Conservation (phyloP, 2,888 invertebrate species). For the Acronicta alni region DNA sequence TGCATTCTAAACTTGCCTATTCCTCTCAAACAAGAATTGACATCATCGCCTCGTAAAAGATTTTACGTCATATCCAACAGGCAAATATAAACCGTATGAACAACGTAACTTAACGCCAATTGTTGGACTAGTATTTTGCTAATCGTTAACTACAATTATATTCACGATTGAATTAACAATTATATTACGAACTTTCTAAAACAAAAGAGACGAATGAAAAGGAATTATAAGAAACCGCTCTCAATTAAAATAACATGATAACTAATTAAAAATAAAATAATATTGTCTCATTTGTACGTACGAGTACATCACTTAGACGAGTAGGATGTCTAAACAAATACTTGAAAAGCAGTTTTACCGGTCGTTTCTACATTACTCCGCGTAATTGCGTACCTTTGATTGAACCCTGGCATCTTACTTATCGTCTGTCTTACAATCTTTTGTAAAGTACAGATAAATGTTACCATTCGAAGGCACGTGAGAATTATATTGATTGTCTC, state of each 20-base stretch:
- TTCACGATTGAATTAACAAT: too few species aligned
- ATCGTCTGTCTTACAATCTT: slow-evolving; percentile 16
- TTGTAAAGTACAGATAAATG: too few species aligned
- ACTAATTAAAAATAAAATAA: slow-evolving; percentile 7
- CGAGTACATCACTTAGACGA: slow-evolving; percentile 10
- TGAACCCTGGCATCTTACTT: slow-evolving; percentile 21
- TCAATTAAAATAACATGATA: not conserved
- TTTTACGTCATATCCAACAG: slow-evolving; percentile 48
- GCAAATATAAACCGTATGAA: slow-evolving; percentile 25
- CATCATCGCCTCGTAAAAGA: slow-evolving; percentile 47
- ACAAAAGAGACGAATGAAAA: not conserved
- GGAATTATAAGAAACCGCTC: not conserved
- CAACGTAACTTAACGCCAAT: slow-evolving; percentile 27
- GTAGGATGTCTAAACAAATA: slow-evolving; percentile 34
- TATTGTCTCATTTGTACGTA: slow-evolving; percentile 10
- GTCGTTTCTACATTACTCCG: slow-evolving; percentile 27
- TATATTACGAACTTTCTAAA: too few species aligned
- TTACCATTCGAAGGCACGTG: too few species aligned
- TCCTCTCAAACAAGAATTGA: slow-evolving; percentile 51
- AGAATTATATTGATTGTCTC: too few species aligned
- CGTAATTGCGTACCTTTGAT: slow-evolving; percentile 31
- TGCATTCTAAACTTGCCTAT: slow-evolving; percentile 36
- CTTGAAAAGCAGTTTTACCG: slow-evolving; percentile 42
- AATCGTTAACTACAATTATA: too few species aligned
- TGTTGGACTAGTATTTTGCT: slow-evolving; percentile 20